Evolutionary conservation across 1,140 invertebrate genomes (phyloP).

Genomic region (Panagrolaimus sp.): DNA sequence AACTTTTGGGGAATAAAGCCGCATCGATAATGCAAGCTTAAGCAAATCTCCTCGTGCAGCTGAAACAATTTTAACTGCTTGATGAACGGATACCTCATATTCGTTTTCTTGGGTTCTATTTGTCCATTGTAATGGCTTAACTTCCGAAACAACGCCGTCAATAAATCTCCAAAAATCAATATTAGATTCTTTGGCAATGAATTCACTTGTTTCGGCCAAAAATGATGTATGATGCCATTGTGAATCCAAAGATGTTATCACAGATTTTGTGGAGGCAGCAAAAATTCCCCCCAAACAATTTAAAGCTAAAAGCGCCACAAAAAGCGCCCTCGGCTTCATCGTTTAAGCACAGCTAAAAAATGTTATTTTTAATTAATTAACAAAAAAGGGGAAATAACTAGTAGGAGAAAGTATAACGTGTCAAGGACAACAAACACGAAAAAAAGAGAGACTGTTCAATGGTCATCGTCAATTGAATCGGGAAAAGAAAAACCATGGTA

Average conservation of each 20-base stretch:
- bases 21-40: conserved; percentile 50
- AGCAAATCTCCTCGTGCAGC: conserved; percentile 39
- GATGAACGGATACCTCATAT: conserved; percentile 46
- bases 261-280: conserved; percentile 22
- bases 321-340: too few relatives aligned
- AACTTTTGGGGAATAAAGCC: conserved; percentile 50
- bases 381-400: too few relatives aligned
- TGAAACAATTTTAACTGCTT: conserved; percentile 27
- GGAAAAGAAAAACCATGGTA: too few relatives aligned
- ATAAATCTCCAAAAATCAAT: conserved; percentile 45
- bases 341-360: too few relatives aligned
- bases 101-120: conserved; percentile 43
- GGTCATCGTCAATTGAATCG: too few relatives aligned
- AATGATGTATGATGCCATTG: conserved; percentile 56
- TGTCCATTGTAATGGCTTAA: conserved; percentile 23
- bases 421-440: too few relatives aligned
- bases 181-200: conserved; percentile 45
- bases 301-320: too few relatives aligned
- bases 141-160: conserved; percentile 29
- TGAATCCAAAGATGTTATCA: conserved; percentile 47
- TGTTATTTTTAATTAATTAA: too few relatives aligned
- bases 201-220: conserved; percentile 57
- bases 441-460: too few relatives aligned
- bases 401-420: too few relatives aligned
- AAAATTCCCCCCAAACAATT: too few relatives aligned